Evolutionary conservation across 2,113 vertebrate species (phyloP).

Genomic region (Catharus minimus): DNA sequence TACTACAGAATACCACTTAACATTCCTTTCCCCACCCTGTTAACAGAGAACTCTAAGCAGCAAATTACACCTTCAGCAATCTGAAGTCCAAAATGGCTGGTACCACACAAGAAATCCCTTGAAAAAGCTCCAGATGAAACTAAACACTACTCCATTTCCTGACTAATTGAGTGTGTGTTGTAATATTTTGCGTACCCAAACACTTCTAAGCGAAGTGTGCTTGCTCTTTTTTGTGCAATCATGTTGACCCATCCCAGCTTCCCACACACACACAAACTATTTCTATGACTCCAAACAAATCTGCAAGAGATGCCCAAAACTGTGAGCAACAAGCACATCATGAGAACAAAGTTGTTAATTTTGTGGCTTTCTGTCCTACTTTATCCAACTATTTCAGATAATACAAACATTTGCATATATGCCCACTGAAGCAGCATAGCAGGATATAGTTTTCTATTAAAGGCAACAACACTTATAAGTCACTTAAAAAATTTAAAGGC

Average conservation of each 20-base stretch:
- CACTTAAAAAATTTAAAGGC: not conserved
- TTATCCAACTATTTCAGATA: not conserved
- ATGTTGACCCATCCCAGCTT: not conserved
- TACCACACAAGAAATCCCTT: not conserved
- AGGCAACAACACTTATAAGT: not conserved
- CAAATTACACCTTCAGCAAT: not conserved
- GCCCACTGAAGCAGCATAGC: not conserved
- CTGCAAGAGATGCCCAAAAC: accelerated
- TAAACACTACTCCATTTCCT: not conserved
- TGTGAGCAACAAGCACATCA: not conserved
- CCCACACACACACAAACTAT: not conserved
- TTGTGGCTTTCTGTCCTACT: not conserved
- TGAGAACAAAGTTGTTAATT: not conserved
- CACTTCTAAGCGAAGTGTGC: not conserved
- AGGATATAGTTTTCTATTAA: not conserved
- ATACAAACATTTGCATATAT: not conserved
- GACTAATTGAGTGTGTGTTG: not conserved
- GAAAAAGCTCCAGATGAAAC: not conserved
- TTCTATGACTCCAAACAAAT: not conserved
- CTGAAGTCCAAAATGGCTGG: not conserved
- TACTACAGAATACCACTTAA: not conserved
- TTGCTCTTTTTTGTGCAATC: not conserved
- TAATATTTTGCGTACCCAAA: not conserved
- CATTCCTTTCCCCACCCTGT: not conserved
- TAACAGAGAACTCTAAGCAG: not conserved